Base-by-base conservation (phyloP, 2,113 vertebrate species). In the Mobula birostris region DNA sequence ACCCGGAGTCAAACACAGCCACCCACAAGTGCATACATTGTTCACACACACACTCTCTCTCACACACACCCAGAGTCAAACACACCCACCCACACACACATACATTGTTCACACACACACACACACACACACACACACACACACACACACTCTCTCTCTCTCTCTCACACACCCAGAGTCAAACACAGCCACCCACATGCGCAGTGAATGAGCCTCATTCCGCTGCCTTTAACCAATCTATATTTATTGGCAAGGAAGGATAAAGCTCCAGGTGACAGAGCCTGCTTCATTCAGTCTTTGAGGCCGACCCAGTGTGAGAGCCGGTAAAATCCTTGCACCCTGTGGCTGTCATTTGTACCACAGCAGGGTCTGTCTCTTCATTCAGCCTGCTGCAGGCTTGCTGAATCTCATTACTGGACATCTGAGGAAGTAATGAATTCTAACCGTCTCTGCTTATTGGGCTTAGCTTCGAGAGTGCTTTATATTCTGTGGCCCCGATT, bases 281-380 rank as follows among this genome's bases (percentile, higher is more conserved):
- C 66, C 58, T 90, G 61, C 61, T 66, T n/a, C 61, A 66, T 90
- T 90, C 61, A 90, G n/a, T 6, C 61, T 66, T 66, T 66, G 61
- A 63, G 15, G 61, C 29, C 29, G 7, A 61, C 85, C 27, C 85
- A 90, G 85, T 66, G 85, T 90, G 85, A n/a, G 85, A 90, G 61
- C 85, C n/a, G 85, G 85, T 90, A 66, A 90, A 66, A n/a, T 19
- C 85, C n/a, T 32, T 32, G 85, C 58, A 15, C 63, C 61, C 85
- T 90, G 85, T 66, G 85, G 85, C 61, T 90, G 85, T 90, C 61
- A 90, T 90, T 90, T 90, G 85, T 90, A 90, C 61, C 85, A 66
- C 85, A 90, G 85, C 85, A 15, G 85, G 85, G 4, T 19, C 85
- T 32, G 85, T 66, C 61, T 90, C 58, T 66, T 66, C 29, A 32